Conservation (phyloP, 37 sponge, comb jelly and placozoan species). For the Ephydatia muelleri region DNA sequence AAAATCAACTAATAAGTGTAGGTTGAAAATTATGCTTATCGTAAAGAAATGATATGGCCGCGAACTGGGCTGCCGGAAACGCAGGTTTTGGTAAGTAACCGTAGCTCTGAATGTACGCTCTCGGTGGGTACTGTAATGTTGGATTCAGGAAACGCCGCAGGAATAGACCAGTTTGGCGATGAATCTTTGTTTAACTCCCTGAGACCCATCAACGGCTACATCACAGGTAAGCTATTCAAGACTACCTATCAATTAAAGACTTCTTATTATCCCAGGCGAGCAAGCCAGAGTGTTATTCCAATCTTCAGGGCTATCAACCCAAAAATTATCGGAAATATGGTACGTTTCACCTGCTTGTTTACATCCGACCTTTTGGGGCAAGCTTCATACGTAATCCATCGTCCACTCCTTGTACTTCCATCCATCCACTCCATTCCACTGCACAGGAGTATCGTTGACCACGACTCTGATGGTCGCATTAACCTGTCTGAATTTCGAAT, state of each 20-base stretch:
- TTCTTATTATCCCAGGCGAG: constrained; percentile 16
- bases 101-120: no score
- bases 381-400: neutral
- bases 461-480: constrained; percentile 62
- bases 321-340: constrained; percentile 64
- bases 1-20: no score
- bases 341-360: neutral
- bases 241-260: neutral
- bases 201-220: constrained; percentile 29
- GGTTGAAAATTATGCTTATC: no score
- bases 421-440: neutral
- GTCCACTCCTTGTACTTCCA: neutral
- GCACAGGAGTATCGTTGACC: constrained; percentile 52
- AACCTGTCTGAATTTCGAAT: constrained; percentile 54
- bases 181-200: constrained; percentile 46
- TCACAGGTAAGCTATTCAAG: constrained; percentile 31
- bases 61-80: no score
- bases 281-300: constrained; percentile 52
- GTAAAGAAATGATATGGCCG: no score
- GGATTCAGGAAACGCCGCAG: no score
- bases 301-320: constrained; percentile 39
- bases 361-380: neutral
- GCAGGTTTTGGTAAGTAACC: no score
- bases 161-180: constrained; percentile 10
- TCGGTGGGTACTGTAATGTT: no score